A percentile compares a stretch with the other conserved stretches of the same genome.
phyloP scores from a whole-genome alignment of 2,113 vertebrate species.

The Ornithorhynchus anatinus region DNA sequence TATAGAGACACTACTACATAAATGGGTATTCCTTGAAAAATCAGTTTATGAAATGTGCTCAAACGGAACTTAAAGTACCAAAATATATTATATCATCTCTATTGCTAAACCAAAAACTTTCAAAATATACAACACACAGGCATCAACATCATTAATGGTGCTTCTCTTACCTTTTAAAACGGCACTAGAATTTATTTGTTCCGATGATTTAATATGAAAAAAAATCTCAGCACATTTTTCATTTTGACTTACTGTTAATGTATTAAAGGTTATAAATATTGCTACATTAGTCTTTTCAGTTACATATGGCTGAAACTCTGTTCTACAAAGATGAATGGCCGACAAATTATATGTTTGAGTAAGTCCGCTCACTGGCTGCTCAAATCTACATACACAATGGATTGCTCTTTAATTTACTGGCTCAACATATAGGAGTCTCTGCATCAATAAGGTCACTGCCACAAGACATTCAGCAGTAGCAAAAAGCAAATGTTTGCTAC shows the following conservation, averaged over 20 bases:
- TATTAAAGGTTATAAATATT: background rate
- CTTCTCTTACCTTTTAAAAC: background rate
- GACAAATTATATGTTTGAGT: background rate
- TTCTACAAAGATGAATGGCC: background rate
- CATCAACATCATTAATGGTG: rapidly evolving
- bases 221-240: background rate
- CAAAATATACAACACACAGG: background rate
- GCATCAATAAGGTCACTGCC: background rate
- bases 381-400: background rate
- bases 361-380: background rate
- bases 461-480: rapidly evolving
- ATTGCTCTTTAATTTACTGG: background rate
- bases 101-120: background rate
- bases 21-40: too few relatives aligned
- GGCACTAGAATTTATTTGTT: too few relatives aligned
- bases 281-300: too few relatives aligned
- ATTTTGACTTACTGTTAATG: background rate
- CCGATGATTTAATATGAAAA: background rate
- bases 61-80: too few relatives aligned
- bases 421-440: background rate
- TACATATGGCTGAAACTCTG: background rate
- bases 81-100: background rate
- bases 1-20: too few relatives aligned
- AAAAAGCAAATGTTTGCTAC: background rate
- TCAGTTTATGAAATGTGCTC: too few relatives aligned